Evolutionary conservation across 1,140 invertebrate species (phyloP).

Genomic region (Pantala flavescens): DNA sequence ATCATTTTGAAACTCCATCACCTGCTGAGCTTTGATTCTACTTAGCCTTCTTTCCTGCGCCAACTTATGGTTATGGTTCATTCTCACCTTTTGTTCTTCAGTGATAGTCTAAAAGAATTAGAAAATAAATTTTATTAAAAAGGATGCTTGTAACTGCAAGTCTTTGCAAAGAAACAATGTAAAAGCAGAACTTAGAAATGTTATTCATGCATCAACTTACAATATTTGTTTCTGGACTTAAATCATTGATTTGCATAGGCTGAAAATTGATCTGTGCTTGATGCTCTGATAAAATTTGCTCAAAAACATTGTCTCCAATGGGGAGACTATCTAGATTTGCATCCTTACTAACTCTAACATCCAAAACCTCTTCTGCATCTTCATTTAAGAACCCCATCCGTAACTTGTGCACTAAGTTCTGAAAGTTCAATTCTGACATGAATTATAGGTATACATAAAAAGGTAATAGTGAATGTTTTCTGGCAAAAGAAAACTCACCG

Average conservation of each 20-base stretch:
- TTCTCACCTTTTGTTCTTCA: slow-evolving; percentile 26
- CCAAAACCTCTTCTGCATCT: neutral
- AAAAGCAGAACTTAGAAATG: too few species aligned
- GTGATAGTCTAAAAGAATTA: slow-evolving; percentile 18
- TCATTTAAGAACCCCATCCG: slow-evolving; percentile 17
- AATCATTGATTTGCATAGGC: neutral
- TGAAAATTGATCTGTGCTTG: neutral
- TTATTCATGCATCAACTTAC: too few species aligned
- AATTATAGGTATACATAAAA: neutral
- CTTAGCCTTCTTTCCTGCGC: slow-evolving; percentile 25
- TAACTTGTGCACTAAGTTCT: slow-evolving; percentile 17
- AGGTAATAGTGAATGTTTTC: neutral
- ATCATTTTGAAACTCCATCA: neutral
- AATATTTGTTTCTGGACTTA: neutral
- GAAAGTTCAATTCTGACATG: neutral
- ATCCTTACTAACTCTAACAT: neutral
- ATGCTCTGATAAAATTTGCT: slow-evolving; percentile 16
- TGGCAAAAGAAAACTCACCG: neutral
- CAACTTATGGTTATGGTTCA: slow-evolving; percentile 24
- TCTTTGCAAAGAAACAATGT: too few species aligned
- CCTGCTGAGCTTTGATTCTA: slow-evolving; percentile 18
- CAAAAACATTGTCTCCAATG: slow-evolving; percentile 15
- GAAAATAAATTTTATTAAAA: too few species aligned
- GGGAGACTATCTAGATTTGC: neutral
- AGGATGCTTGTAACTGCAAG: too few species aligned